Conservation (phyloP, 64 coral and sea anemone species). For the Montipora foliosa region DNA sequence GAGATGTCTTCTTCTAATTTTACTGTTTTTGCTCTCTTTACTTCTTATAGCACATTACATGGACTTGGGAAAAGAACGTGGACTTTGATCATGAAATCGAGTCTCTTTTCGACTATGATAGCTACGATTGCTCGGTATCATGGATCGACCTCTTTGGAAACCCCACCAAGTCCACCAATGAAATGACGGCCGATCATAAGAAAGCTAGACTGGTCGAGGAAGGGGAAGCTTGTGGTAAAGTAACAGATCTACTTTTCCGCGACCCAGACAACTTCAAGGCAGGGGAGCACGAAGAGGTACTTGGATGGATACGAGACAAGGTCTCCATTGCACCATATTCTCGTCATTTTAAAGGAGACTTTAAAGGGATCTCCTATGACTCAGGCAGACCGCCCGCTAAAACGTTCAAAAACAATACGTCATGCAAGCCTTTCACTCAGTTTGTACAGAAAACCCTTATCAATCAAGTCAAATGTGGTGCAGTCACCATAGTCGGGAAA, state of each 20-base stretch:
- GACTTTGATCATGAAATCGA: not conserved
- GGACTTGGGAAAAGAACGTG: not conserved
- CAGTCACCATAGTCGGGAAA: too few species aligned
- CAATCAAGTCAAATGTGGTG: too few species aligned
- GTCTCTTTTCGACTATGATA: not conserved
- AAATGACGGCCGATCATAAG: not conserved
- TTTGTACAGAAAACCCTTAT: too few species aligned
- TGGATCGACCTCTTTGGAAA: not conserved
- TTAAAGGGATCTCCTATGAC: too few species aligned
- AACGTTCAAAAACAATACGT: too few species aligned
- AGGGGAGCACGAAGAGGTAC: too few species aligned
- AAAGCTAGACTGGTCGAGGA: not conserved
- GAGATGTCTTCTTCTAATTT: not conserved
- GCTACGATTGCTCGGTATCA: not conserved
- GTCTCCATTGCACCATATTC: too few species aligned
- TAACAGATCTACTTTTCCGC: not conserved
- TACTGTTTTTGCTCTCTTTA: not conserved
- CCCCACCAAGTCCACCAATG: not conserved
- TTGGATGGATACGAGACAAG: too few species aligned
- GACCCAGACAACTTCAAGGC: too few species aligned
- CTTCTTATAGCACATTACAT: not conserved
- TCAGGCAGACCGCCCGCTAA: too few species aligned
- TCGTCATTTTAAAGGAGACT: too few species aligned
- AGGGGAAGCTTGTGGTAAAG: not conserved
- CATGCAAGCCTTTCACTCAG: too few species aligned